A percentile compares a stretch with the other conserved stretches of the same genome.
phyloP scores from a whole-genome alignment of 2,888 invertebrate species.

The Andrena praecox region DNA sequence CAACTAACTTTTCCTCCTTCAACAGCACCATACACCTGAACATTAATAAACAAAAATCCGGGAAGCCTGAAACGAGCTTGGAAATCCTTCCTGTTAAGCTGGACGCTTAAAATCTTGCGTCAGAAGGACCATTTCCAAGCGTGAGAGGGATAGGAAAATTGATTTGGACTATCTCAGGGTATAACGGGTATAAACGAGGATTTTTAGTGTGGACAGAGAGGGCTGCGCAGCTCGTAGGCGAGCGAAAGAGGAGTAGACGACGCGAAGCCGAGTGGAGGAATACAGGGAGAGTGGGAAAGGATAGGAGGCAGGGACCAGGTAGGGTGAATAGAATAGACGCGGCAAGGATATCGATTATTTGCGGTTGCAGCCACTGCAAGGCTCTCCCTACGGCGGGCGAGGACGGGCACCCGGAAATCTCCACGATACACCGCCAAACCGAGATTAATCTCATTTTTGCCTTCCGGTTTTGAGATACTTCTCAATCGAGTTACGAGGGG shows the following conservation, averaged over 20 bases:
- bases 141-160: neutral
- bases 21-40: too few relatives aligned
- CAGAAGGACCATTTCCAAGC: too few relatives aligned
- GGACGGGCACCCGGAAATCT: slow-evolving; percentile 58
- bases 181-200: neutral
- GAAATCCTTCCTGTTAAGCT: too few relatives aligned
- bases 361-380: slow-evolving; percentile 75
- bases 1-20: too few relatives aligned
- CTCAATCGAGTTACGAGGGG: slow-evolving; percentile 47
- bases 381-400: slow-evolving; percentile 41
- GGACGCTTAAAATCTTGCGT: too few relatives aligned
- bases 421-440: slow-evolving; percentile 43
- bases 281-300: neutral
- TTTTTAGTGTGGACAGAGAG: neutral
- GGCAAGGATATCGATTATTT: slow-evolving; percentile 81
- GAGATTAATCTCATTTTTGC: slow-evolving; percentile 58
- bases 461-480: slow-evolving; percentile 51
- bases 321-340: slow-evolving; percentile 71
- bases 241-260: slow-evolving; percentile 27
- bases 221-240: slow-evolving; percentile 22
- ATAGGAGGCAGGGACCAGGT: slow-evolving; percentile 31
- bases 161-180: neutral
- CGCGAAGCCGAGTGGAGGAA: slow-evolving; percentile 26
- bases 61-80: too few relatives aligned
- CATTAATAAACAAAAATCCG: too few relatives aligned